phyloP scores from a whole-genome alignment of 2,113 vertebrate species.

The Gobius niger region DNA sequence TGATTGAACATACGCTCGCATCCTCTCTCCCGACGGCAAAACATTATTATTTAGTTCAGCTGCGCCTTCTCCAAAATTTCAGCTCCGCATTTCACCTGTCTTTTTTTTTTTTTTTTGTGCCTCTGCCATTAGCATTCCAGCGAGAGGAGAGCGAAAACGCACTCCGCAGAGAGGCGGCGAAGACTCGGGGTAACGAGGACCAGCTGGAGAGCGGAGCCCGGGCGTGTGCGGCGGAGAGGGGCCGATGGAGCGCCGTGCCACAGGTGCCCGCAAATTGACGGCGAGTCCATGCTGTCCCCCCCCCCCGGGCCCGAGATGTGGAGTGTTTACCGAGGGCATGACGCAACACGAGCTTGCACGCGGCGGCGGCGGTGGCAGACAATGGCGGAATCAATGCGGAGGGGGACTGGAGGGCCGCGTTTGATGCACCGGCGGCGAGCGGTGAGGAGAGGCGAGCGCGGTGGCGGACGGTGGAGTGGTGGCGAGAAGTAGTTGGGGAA shows the following conservation, averaged over 20 bases:
- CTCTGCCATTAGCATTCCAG: conserved; percentile 5
- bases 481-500: background rate
- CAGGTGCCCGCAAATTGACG: conserved; percentile 12
- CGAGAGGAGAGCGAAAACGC: background rate
- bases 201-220: conserved; percentile 19
- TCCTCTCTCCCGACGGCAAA: background rate
- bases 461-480: background rate
- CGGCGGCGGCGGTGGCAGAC: conserved; percentile 3
- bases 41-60: conserved; percentile 8
- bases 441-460: background rate
- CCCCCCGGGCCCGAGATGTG: conserved; percentile 3
- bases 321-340: background rate
- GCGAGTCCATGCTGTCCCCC: background rate
- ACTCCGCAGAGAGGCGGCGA: background rate
- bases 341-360: conserved; percentile 7
- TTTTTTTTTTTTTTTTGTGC: background rate
- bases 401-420: background rate
- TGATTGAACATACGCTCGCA: conserved; percentile 2
- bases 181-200: conserved; percentile 1
- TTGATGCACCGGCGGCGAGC: background rate
- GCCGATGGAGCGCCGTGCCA: conserved; percentile 25
- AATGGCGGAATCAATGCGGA: background rate
- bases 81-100: background rate
- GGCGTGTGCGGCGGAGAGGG: too few species aligned
- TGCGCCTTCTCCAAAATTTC: background rate